Conservation (phyloP, 2,888 invertebrate genomes). For the Osedax fenrisi region DNA sequence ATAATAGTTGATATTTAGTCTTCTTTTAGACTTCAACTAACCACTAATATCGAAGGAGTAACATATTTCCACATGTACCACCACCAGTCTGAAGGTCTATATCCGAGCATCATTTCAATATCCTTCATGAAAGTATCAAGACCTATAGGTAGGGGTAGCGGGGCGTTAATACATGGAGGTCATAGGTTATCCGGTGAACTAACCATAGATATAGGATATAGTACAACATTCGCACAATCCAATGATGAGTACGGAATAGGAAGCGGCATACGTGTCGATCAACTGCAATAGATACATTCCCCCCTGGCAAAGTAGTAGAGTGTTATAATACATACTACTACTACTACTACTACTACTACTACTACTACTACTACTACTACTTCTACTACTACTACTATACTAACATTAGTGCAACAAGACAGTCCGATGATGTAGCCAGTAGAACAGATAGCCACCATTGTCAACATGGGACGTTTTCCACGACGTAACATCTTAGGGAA, state of each 20-base stretch:
- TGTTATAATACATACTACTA: conserved; percentile 13
- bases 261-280: conserved; percentile 53
- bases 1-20: too few relatives aligned
- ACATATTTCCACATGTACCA: conserved; percentile 40
- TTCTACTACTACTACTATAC: too few relatives aligned
- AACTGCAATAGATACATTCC: conserved; percentile 53
- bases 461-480: conserved; percentile 39
- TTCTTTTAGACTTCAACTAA: too few relatives aligned
- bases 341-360: background rate
- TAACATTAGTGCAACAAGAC: conserved; percentile 38
- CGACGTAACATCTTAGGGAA: conserved; percentile 48
- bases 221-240: conserved; percentile 56
- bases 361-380: too few relatives aligned
- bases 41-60: conserved; percentile 40
- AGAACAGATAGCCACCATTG: conserved; percentile 43
- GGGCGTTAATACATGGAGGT: background rate
- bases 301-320: too few relatives aligned
- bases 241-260: conserved; percentile 53
- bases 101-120: conserved; percentile 43
- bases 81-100: conserved; percentile 42
- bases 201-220: conserved; percentile 54
- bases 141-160: conserved; percentile 34
- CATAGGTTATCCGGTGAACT: conserved; percentile 28
- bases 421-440: conserved; percentile 48
- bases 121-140: conserved; percentile 41